Evolutionary conservation across 2,888 invertebrate species (phyloP), one percentile per base, ranked within the genome.

Genomic region (Odontothrips loti): DNA sequence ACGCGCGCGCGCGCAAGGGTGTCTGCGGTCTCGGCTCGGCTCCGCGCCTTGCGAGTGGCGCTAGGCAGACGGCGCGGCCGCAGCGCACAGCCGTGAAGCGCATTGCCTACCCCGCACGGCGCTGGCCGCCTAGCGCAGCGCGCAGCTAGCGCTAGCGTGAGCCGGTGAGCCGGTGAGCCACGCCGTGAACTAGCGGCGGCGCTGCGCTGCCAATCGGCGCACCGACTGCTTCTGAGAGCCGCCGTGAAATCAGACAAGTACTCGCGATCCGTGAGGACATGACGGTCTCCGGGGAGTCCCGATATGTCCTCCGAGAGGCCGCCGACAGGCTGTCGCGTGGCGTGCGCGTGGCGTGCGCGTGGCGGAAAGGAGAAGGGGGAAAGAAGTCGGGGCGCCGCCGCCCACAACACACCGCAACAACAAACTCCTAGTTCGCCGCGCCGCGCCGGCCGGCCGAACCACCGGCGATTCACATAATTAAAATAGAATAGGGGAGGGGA

Each of bases 391-490:
- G 34, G 34, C 34, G 34, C 34, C 34, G 34, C 34, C 34, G 34
- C 34, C 34, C 34, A 43, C 34, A 6, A 58, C 58, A n/a, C 58
- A 15, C 58, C 58, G 58, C 58, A 58, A 58, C 17, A 58, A 58
- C 58, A 58, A 58, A 8, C 58, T n/a, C 58, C 58, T 17, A n/a
- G 23, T 23, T 20, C 68, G 23, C 23, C 23, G 58, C 58, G 68
- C n/a, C 68, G 20, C 1, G 51, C 51, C 51, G 51, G 15, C 10
- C 12, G 51, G 51, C 51, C 51, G 51, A n/a, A n/a, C n/a, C 23
- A 23, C 23, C 23, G 68, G 68, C 68, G 68, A 68, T 68, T 68
- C 68, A 68, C 68, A 68, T 68, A 68, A 68, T 68, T 68, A 68
- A 68, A 68, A 68, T 68, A 68, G 68, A 68, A 68, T 68, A 23